phyloP scores from a whole-genome alignment of 2,113 vertebrate species.

The Xenotilapia leptura region DNA sequence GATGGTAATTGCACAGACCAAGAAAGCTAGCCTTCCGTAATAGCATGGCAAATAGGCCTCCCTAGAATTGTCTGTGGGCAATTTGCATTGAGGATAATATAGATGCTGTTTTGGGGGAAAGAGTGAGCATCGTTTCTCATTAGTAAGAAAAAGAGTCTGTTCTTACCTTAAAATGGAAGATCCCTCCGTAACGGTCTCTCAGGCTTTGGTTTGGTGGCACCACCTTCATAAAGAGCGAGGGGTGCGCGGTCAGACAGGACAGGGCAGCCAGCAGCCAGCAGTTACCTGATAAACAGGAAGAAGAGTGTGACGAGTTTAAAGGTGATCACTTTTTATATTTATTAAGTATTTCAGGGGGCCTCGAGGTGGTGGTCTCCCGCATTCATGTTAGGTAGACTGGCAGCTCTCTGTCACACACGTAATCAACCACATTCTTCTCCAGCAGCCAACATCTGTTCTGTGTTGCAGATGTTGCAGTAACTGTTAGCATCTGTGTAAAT shows the following conservation, averaged over 20 bases:
- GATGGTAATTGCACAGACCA: not conserved
- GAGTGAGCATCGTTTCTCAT: not conserved
- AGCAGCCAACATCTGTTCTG: slow-evolving; percentile 50
- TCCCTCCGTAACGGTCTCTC: slow-evolving; percentile 63
- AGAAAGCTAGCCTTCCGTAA: not conserved
- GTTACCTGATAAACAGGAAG: slow-evolving; percentile 55
- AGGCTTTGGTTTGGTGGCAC: slow-evolving; percentile 70
- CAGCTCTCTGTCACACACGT: not conserved
- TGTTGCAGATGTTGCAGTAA: not conserved
- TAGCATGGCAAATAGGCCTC: not conserved
- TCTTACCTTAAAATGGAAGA: slow-evolving; percentile 73
- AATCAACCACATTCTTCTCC: slow-evolving; percentile 24
- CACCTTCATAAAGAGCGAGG: slow-evolving; percentile 68
- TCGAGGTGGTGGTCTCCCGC: not conserved
- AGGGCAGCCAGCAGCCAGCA: slow-evolving; percentile 77
- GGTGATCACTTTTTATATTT: not conserved
- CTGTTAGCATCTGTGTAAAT: not conserved
- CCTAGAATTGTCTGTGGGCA: not conserved
- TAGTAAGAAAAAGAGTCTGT: not conserved
- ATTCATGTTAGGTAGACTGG: not conserved
- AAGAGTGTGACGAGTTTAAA: not conserved
- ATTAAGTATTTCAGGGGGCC: not conserved
- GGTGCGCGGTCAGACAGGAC: slow-evolving; percentile 74
- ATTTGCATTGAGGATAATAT: not conserved
- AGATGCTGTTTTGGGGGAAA: not conserved